These are phyloP conservation scores for Apeira syringaria DNA, from an alignment of 2,888 invertebrate genomes.

Conservation along the genomic window DNA sequence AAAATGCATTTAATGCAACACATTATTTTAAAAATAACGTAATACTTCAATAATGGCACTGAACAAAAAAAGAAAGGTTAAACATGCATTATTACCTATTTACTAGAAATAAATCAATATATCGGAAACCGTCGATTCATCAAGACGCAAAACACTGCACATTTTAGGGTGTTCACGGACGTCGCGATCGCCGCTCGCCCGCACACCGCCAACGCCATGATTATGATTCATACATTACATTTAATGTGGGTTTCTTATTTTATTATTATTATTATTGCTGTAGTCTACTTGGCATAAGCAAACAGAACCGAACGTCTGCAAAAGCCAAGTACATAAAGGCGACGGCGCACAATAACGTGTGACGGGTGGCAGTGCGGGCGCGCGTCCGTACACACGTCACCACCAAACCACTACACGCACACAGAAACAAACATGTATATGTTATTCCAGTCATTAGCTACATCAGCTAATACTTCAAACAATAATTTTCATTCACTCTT, in stretches of 20 bases:
- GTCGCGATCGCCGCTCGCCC: constrained; percentile 26
- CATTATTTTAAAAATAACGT: constrained; percentile 77
- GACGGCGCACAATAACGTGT: neutral
- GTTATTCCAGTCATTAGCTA: constrained; percentile 24
- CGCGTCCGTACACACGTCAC: constrained; percentile 12
- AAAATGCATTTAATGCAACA: constrained; percentile 80
- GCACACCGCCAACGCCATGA: constrained; percentile 15
- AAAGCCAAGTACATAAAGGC: constrained; percentile 5
- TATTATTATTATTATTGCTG: constrained; percentile 15
- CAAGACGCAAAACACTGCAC: constrained; percentile 64
- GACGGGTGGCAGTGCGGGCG: neutral
- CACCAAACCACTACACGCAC: constrained; percentile 13
- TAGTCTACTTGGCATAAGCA: constrained; percentile 8
- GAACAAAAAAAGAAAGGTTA: constrained; percentile 64
- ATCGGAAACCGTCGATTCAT: constrained; percentile 55
- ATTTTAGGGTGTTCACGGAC: constrained; percentile 30
- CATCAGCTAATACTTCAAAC: constrained; percentile 56
- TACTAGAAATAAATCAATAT: constrained; percentile 52
- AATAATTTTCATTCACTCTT: constrained; percentile 57
- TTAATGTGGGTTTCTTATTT: constrained; percentile 2
- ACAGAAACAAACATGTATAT: constrained; percentile 6
- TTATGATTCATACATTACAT: constrained; percentile 5
- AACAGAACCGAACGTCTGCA: constrained; percentile 5
- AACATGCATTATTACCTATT: constrained; percentile 50
- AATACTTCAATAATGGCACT: constrained; percentile 80